Percentiles rank a stretch among this genome's conserved stretches.
Conservation (phyloP, 1,140 invertebrate genomes). For the Muscidifurax raptorellus region DNA sequence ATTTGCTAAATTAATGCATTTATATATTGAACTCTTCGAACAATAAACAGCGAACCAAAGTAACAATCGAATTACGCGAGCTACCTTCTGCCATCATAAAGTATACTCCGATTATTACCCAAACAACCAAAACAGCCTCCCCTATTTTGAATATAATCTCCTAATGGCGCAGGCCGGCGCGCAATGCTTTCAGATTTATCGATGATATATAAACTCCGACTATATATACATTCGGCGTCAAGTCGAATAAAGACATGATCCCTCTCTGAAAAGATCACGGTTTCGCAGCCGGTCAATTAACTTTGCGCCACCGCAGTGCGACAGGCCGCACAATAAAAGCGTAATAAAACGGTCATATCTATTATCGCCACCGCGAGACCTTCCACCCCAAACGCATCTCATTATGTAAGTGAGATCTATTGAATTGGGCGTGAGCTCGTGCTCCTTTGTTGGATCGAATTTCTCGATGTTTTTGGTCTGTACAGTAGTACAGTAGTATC, state of each 20-base stretch:
- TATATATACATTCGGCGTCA: conserved; percentile 14
- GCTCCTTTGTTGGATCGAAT: not conserved
- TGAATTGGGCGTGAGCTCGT: not conserved
- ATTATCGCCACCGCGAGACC: not conserved
- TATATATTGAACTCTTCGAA: too few relatives aligned
- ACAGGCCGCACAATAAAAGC: conserved; percentile 21
- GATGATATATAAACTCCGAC: conserved; percentile 35
- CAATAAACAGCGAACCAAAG: too few relatives aligned
- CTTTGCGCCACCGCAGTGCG: not conserved
- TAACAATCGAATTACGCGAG: too few relatives aligned
- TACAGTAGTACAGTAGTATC: too few relatives aligned
- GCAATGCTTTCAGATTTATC: conserved; percentile 33
- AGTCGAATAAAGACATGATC: conserved; percentile 17
- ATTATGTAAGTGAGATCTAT: conserved; percentile 27
- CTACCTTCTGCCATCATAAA: too few relatives aligned
- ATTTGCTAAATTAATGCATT: too few relatives aligned
- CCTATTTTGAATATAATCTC: conserved; percentile 5
- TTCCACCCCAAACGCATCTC: conserved; percentile 48
- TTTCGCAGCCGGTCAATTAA: conserved; percentile 25
- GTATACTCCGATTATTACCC: not conserved
- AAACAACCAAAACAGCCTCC: not conserved
- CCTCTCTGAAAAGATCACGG: not conserved
- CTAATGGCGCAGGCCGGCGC: conserved; percentile 29
- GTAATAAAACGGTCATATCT: conserved; percentile 7
- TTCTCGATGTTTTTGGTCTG: not conserved